phyloP scores from a whole-genome alignment of 1,140 invertebrate genomes.

The Nixonia krombeini region DNA sequence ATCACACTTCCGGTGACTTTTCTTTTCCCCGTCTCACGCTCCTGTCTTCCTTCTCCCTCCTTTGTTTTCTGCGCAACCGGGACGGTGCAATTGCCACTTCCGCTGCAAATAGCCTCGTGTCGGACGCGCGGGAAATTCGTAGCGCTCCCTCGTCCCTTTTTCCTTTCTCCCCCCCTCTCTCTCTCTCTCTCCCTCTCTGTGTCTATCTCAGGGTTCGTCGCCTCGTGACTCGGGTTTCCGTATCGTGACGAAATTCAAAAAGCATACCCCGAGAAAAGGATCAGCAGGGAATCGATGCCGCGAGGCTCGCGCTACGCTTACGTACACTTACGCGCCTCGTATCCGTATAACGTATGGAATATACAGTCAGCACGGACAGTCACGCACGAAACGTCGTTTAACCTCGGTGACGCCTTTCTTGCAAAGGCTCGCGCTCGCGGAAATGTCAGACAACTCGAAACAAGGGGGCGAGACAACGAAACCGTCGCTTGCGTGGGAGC shows the following conservation, averaged over 20 bases:
- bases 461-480: constrained; percentile 15
- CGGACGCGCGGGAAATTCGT: constrained; percentile 6
- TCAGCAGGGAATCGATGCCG: too few species aligned
- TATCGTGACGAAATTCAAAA: neutral
- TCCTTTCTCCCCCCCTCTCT: constrained; percentile 5
- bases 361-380: constrained; percentile 13
- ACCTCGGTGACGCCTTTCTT: constrained; percentile 12
- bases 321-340: neutral
- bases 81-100: constrained; percentile 7
- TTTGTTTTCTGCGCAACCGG: neutral
- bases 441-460: constrained; percentile 57
- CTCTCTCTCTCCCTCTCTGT: neutral
- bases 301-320: neutral
- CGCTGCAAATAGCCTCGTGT: constrained; percentile 6
- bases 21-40: neutral
- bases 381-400: constrained; percentile 19
- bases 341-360: neutral
- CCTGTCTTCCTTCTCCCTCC: constrained; percentile 2
- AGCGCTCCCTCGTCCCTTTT: neutral
- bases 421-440: constrained; percentile 23
- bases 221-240: neutral
- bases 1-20: neutral
- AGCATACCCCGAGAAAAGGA: neutral
- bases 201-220: neutral
- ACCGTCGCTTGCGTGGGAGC: constrained; percentile 62